Evolutionary conservation across 2,797 vertebrate genomes (phyloP), one percentile per base, ranked within the genome.

Genomic region (Botia kubotai): DNA sequence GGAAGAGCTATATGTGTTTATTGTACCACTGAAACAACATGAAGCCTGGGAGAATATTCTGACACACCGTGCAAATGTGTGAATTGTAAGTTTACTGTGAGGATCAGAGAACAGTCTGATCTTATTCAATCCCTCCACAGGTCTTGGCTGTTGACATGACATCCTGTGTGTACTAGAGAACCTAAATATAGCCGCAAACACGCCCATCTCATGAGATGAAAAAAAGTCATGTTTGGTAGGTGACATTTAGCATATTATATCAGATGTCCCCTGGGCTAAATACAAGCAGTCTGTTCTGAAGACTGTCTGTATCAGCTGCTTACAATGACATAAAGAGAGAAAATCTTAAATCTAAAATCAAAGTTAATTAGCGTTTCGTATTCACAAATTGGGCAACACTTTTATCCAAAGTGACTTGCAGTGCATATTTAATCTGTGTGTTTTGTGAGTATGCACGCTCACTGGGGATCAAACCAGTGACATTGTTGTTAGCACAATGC

Each of bases 81-180:
- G 58, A 50, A 29, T 50, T 36, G 63, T 53, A 66, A 21, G 43
- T 50, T 10, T 50, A 60, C 33, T 39, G 53, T 43, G 55, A 77
- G 67, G 81, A 75, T 70, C 66, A 60, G 70, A 16, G 13, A 76
- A 26, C 76, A 80, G 73, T 58, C 50, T 65, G 68, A 73, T 75
- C 58, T 82, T 67, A 50, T 67, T 48, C 73, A 69, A 79, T 79
- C 26, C 71, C 46, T 70, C 60, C 70, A 21, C 74, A 65, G 62
- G 21, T 33, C 29, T 69, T 78, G 70, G 81, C 43, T 3, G 19
- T 11, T 63, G 26, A 23, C 36, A 2, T 17, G 19, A 29, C 29
- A 16, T 39, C 67, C 52, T 60, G 17, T 60, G 53, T 66, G 17
- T 66, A 50, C 21, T 19, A 58, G 33, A 75, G 19, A 19, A 17